Percentiles rank a stretch among this genome's conserved stretches.
These are phyloP conservation scores for Zoanthus gigantus DNA, from an alignment of 92 coral and sea anemone species.

Conservation along the genomic window DNA sequence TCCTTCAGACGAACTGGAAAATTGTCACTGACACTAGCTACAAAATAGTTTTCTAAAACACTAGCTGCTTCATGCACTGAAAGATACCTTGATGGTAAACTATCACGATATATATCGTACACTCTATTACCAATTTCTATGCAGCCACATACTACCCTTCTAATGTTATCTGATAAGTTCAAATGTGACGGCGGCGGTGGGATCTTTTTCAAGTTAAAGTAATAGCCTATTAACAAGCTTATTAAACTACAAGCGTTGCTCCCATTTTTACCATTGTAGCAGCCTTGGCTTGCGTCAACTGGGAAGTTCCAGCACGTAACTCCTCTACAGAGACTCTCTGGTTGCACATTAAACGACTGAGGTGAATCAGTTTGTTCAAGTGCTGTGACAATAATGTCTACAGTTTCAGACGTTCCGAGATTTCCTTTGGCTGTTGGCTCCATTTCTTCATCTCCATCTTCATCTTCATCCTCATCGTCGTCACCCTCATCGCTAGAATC, in stretches of 20 bases:
- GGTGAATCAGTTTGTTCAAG: constrained; percentile 18
- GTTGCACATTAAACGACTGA: neutral
- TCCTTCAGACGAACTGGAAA: constrained; percentile 67
- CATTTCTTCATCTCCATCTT: constrained; percentile 1
- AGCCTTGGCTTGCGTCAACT: constrained; percentile 45
- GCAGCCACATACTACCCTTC: constrained; percentile 58
- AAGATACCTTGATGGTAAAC: constrained; percentile 65
- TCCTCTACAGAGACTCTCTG: constrained; percentile 23
- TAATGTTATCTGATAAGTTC: constrained; percentile 4
- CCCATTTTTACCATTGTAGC: constrained; percentile 53
- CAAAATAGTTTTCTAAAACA: constrained; percentile 36
- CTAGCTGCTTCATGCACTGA: constrained; percentile 68
- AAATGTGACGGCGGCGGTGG: neutral
- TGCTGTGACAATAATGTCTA: constrained; percentile 21
- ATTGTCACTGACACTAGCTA: constrained; percentile 20
- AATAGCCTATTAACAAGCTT: constrained; percentile 41
- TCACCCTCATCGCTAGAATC: neutral
- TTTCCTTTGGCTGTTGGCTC: neutral
- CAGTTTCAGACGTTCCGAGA: neutral
- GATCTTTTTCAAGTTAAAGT: neutral
- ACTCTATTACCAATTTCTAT: constrained; percentile 59
- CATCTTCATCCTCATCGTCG: neutral
- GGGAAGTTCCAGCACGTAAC: constrained; percentile 62
- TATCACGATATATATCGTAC: constrained; percentile 60
- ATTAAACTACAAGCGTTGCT: constrained; percentile 66